Percentiles rank a stretch among this genome's conserved stretches.
Conservation (phyloP, 1,140 invertebrate species). For the Pogonognathellus flavescens region DNA sequence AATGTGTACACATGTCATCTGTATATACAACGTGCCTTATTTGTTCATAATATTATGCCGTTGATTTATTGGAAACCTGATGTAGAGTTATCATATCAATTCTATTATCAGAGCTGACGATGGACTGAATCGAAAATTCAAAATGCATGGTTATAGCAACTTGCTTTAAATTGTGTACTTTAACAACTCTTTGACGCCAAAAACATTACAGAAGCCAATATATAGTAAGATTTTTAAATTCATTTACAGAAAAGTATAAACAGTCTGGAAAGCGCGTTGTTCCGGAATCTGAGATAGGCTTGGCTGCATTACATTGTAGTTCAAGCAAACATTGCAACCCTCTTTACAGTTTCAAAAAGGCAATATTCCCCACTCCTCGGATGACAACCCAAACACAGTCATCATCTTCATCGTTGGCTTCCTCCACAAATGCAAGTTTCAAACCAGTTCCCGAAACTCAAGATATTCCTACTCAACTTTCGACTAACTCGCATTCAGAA, state of each 20-base stretch:
- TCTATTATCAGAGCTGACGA: too few relatives aligned
- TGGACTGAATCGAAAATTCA: too few relatives aligned
- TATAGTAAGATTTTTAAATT: background rate
- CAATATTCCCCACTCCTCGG: background rate
- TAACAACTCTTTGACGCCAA: too few relatives aligned
- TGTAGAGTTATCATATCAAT: too few relatives aligned
- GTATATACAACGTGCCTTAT: too few relatives aligned
- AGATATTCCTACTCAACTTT: background rate
- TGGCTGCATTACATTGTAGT: slow-evolving; percentile 77
- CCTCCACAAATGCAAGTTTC: background rate
- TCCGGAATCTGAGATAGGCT: slow-evolving; percentile 78
- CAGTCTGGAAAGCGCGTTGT: slow-evolving; percentile 73
- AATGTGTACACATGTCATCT: too few relatives aligned
- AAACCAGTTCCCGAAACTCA: slow-evolving; percentile 6
- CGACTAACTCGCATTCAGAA: background rate
- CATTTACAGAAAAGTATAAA: slow-evolving; percentile 70
- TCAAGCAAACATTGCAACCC: slow-evolving; percentile 79
- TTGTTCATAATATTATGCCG: too few relatives aligned
- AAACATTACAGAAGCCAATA: background rate
- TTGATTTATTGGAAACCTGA: too few relatives aligned
- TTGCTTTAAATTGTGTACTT: too few relatives aligned
- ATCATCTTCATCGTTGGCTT: background rate
- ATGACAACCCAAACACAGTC: slow-evolving; percentile 3
- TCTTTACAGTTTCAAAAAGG: background rate
- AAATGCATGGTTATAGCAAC: too few relatives aligned